These are phyloP conservation scores for Acrossocheilus fasciatus DNA, from an alignment of 2,797 vertebrate genomes.

Conservation along the genomic window DNA sequence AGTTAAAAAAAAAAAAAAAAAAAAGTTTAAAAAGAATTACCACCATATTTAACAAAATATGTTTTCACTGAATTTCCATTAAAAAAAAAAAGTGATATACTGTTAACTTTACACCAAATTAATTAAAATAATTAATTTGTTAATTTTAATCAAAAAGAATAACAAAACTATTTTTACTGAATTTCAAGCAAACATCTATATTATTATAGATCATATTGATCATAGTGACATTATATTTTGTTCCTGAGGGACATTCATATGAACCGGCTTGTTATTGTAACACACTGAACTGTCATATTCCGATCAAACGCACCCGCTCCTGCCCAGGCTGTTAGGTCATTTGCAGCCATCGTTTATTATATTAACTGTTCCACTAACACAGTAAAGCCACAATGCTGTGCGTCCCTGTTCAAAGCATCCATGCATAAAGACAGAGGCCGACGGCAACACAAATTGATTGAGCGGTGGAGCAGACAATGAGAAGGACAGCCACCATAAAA, in stretches of 20 bases:
- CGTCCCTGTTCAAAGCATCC: neutral
- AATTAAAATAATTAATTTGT: too few species aligned
- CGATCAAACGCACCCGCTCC: neutral
- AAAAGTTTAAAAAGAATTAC: too few species aligned
- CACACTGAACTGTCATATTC: neutral
- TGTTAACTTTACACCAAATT: too few species aligned
- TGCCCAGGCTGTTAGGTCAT: slow-evolving; percentile 8
- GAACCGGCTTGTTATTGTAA: neutral
- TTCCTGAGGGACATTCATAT: neutral
- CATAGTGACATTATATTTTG: neutral
- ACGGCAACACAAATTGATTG: slow-evolving; percentile 21
- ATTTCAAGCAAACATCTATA: neutral
- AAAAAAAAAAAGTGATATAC: too few species aligned
- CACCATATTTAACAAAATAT: too few species aligned
- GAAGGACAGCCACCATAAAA: slow-evolving; percentile 6
- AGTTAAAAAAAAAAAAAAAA: too few species aligned
- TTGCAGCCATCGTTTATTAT: slow-evolving; percentile 30
- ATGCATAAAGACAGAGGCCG: neutral
- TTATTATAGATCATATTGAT: neutral
- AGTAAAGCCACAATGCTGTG: neutral
- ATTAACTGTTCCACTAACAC: slow-evolving; percentile 17
- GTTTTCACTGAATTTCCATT: too few species aligned
- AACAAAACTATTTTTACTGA: neutral
- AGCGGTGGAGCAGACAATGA: neutral
- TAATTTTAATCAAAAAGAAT: too few species aligned